Conservation (phyloP, 2,888 invertebrate genomes). For the Mimumesa dahlbomi region DNA sequence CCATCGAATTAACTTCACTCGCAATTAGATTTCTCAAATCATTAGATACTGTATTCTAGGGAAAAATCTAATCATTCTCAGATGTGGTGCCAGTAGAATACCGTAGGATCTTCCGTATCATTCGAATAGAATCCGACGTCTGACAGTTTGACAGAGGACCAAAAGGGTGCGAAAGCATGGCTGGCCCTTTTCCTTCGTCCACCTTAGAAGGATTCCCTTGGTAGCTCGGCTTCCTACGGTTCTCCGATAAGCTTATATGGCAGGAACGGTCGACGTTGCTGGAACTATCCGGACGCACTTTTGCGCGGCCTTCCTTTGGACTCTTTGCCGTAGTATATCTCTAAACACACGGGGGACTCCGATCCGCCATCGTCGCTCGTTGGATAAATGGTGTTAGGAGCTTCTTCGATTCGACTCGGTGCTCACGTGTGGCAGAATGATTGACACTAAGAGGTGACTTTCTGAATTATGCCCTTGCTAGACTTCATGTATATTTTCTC, state of each 20-base stretch:
- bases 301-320: conserved; percentile 15
- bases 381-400: conserved; percentile 27
- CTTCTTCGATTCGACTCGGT: conserved; percentile 25
- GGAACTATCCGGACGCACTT: conserved; percentile 20
- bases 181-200: not conserved
- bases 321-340: conserved; percentile 9
- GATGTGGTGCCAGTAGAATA: too few species aligned
- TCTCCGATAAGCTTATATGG: conserved; percentile 37
- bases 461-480: conserved; percentile 21
- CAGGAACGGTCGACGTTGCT: conserved; percentile 28
- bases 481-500: conserved; percentile 40
- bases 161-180: not conserved
- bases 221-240: conserved; percentile 9
- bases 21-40: too few species aligned
- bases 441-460: conserved; percentile 49
- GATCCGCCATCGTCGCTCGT: conserved; percentile 13
- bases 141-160: conserved; percentile 20
- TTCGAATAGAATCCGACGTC: too few species aligned
- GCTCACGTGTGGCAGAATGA: conserved; percentile 34
- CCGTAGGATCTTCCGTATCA: too few species aligned
- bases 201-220: conserved; percentile 12
- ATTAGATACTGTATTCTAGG: too few species aligned
- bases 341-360: not conserved
- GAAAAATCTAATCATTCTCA: too few species aligned
- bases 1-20: too few species aligned